Base-by-base conservation (phyloP, 2,888 invertebrate species). In the Coremacera marginata region DNA sequence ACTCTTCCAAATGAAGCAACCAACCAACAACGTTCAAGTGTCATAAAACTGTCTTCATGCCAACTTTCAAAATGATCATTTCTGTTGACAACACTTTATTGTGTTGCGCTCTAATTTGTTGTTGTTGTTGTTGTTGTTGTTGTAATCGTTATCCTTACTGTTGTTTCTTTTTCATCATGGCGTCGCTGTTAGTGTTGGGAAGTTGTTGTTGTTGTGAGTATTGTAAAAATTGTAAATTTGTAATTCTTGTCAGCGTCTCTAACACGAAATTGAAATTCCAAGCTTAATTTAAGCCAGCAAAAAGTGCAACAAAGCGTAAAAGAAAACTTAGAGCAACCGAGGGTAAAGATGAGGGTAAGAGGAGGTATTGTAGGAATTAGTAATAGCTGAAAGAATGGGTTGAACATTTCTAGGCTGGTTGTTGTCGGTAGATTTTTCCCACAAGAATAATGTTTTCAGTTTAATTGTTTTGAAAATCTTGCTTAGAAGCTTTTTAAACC, bases 181-280 rank as follows among this genome's bases (percentile, higher is more conserved):
- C 34, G 70, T 52, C 14, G 68, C 51, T 70, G 31, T 14, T 49
- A 57, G 65, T 70, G 44, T 55, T 78, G 72, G 81, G 51, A 27
- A 68, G 78, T 19, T 78, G 75, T 80, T 75, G 78, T 79, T 79
- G 72, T 79, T 76, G 79, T n/a, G n/a, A n/a, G n/a, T n/a, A n/a
- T 25, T 67, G 57, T 22, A 71, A 65, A 78, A 75, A 75, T 78
- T 76, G 76, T 70, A 67, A 70, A 31, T 71, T 44, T 60, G 71
- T 37, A 55, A 71, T 62, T 67, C 60, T 67, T 75, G 75, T 34
- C 71, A 19, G 16, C 63, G 19, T 49, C 31, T 51, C 65, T 60
- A 67, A 34, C 34, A 7, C 49, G 34, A 73, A 65, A 77, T 75
- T 75, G 72, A 62, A 60, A 72, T 72, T 72, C 72, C 62, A 25